Conservation (phyloP, 2,113 vertebrate genomes). For the Xenopus laevis region DNA sequence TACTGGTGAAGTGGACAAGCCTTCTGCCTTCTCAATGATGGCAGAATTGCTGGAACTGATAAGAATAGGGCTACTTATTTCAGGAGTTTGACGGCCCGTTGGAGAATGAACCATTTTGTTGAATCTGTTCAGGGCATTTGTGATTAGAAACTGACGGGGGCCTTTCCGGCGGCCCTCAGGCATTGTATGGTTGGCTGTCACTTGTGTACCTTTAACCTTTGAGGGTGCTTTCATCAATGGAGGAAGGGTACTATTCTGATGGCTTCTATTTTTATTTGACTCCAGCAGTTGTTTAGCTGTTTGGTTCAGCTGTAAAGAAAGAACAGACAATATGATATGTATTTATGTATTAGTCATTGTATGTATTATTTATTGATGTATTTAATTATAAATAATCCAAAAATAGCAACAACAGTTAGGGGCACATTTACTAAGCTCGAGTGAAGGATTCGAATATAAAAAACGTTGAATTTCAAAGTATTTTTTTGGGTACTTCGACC, state of each 20-base stretch:
- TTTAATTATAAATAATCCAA: no score
- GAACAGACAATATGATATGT: no score
- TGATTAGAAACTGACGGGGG: constrained; percentile 67
- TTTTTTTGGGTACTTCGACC: no score
- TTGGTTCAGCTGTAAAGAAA: constrained; percentile 68
- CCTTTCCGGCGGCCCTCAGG: constrained; percentile 63
- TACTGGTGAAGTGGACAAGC: constrained; percentile 49
- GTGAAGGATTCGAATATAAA: no score
- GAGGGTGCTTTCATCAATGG: constrained; percentile 53
- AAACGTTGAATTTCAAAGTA: no score
- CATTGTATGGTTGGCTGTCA: constrained; percentile 52
- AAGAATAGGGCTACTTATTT: constrained; percentile 65
- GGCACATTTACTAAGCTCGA: no score
- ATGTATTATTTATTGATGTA: no score
- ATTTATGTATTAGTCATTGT: no score
- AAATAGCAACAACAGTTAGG: no score
- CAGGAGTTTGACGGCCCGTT: constrained; percentile 52
- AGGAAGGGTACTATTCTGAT: constrained; percentile 50
- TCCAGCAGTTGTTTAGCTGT: constrained; percentile 76
- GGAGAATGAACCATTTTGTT: constrained; percentile 67
- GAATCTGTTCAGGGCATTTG: constrained; percentile 70
- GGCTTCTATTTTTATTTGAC: constrained; percentile 58
- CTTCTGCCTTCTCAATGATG: constrained; percentile 58
- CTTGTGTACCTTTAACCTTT: constrained; percentile 48
- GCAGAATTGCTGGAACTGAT: constrained; percentile 73